Percentiles rank a stretch among this genome's conserved stretches.
phyloP scores from a whole-genome alignment of 2,888 invertebrate species.

The Gymnosoma rotundatum region DNA sequence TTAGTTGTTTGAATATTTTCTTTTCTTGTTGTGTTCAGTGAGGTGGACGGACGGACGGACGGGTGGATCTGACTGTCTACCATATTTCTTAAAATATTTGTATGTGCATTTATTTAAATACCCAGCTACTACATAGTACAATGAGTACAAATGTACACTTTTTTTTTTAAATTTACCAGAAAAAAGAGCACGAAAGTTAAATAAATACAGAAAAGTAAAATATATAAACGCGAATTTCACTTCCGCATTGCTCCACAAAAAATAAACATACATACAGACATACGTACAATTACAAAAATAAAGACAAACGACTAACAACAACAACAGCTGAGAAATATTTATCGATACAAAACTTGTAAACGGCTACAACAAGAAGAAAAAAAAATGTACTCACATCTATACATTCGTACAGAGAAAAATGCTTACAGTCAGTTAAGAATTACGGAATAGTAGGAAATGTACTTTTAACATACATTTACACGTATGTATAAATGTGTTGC shows the following conservation, averaged over 20 bases:
- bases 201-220: slow-evolving; percentile 76
- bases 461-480: slow-evolving; percentile 60
- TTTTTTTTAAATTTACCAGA: slow-evolving; percentile 55
- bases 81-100: slow-evolving; percentile 48
- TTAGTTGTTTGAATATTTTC: slow-evolving; percentile 17
- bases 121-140: slow-evolving; percentile 46
- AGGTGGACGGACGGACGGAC: slow-evolving; percentile 59
- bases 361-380: slow-evolving; percentile 33
- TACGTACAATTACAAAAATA: slow-evolving; percentile 63
- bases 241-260: slow-evolving; percentile 83
- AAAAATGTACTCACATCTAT: slow-evolving; percentile 28
- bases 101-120: slow-evolving; percentile 28
- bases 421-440: slow-evolving; percentile 61
- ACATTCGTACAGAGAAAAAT: slow-evolving; percentile 30
- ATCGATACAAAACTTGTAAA: slow-evolving; percentile 71
- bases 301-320: slow-evolving; percentile 67
- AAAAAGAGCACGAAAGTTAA: slow-evolving; percentile 65
- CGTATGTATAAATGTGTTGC: slow-evolving; percentile 4
- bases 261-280: slow-evolving; percentile 71
- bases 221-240: slow-evolving; percentile 80
- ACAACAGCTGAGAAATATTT: slow-evolving; percentile 66
- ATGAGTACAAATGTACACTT: slow-evolving; percentile 61
- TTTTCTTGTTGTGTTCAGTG: slow-evolving; percentile 33
- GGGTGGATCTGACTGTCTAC: slow-evolving; percentile 53
- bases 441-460: slow-evolving; percentile 65